These are phyloP conservation scores for Oncorhynchus keta DNA, from an alignment of 2,113 vertebrate species.

Conservation along the genomic window DNA sequence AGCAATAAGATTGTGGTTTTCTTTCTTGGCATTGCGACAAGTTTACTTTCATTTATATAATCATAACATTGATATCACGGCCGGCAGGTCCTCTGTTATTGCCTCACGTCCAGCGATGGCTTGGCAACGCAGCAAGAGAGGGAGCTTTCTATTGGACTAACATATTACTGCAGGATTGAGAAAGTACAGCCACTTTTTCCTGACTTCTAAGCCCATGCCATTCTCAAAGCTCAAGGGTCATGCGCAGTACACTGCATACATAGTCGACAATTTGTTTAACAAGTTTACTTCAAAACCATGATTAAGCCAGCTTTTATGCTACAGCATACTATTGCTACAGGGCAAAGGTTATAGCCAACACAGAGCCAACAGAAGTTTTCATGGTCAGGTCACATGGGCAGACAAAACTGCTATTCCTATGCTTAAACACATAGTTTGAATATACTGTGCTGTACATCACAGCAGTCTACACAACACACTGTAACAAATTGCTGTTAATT, in stretches of 20 bases:
- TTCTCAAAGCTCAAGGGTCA: background rate
- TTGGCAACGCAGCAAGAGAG: conserved; percentile 11
- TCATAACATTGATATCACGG: background rate
- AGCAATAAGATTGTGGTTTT: conserved; percentile 63
- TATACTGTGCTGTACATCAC: no score
- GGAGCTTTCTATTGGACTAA: background rate
- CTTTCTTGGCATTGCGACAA: conserved; percentile 54
- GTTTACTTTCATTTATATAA: conserved; percentile 45
- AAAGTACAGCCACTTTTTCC: background rate
- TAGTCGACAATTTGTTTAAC: conserved; percentile 51
- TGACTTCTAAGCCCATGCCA: background rate
- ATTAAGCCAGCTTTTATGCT: conserved; percentile 5
- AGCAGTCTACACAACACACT: no score
- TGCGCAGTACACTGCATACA: background rate
- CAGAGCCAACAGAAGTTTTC: no score
- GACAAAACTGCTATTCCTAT: no score
- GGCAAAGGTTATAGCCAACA: no score
- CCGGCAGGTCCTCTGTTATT: background rate
- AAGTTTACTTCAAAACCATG: conserved; percentile 47
- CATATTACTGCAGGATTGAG: background rate
- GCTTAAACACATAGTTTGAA: no score
- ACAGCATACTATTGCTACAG: background rate
- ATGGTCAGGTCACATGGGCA: no score
- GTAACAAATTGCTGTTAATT: no score
- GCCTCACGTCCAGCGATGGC: conserved; percentile 12